Evolutionary conservation across 92 coral and sea anemone species (phyloP), one percentile per base, ranked within the genome.

Genomic region (Hydrozoanthus gracilis): DNA sequence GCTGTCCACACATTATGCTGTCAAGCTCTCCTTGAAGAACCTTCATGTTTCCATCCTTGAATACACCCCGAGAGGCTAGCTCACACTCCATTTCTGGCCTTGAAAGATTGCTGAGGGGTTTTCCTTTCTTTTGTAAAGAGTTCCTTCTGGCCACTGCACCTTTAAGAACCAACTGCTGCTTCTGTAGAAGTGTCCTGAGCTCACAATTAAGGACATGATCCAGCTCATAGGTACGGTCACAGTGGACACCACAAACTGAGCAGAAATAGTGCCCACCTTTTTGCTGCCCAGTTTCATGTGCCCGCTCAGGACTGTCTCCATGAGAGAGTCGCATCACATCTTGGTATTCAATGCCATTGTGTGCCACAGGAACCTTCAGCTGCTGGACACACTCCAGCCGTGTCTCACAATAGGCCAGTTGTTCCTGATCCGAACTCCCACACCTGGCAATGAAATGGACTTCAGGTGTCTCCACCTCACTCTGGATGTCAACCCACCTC

Each of bases 361-460:
- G 47, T 44, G 71, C 6, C 44, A 56, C 71, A 58, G 83, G 71
- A 17, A 20, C 65, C 83, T 78, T 78, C 35, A 78, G 51, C 44
- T 78, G 20, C 16, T 78, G 83, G 49, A 58, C 68, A 58, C 71
- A 78, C 71, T 78, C 44, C 45, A 78, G 71, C 51, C 68, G 83
- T 60, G 83, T 78, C 56, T 78, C 83, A 12, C 45, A 6, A 67
- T 67, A 67, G 13, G 72, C 72, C 48, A 20, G 69, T 55, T 65
- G 92, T 16, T 90, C 92, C 56, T 69, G 49, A 20, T 90, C 90
- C 0, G 88, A 82, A 56, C 93, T 87, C 47, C 93, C 79, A 71
- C 92, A 86, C 39, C 90, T 17, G 71, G 87, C 77, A 71, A 89
- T 89, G 49, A 89, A 70, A 15, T 89, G 88, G 2, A 91, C 39